These are phyloP conservation scores for Peromyscus leucopus DNA, from an alignment of 2,113 vertebrate species.

Conservation along the genomic window DNA sequence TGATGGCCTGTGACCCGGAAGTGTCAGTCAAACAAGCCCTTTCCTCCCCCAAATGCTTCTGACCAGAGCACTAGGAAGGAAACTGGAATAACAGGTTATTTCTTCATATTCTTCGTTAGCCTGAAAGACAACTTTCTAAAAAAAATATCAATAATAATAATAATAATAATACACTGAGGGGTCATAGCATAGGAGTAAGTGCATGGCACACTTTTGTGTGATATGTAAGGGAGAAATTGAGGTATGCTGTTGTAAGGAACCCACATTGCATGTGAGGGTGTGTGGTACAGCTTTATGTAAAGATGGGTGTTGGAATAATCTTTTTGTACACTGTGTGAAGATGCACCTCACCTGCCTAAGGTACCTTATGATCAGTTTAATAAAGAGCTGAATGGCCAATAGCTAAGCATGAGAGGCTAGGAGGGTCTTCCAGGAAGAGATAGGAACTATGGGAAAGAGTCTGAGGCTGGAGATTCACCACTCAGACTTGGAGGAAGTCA, in stretches of 20 bases:
- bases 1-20: neutral
- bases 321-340: neutral
- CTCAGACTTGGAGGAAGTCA: neutral
- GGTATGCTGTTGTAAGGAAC: neutral
- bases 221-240: no score
- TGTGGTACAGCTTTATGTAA: neutral
- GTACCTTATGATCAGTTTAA: neutral
- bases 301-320: neutral
- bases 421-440: neutral
- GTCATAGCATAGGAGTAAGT: neutral
- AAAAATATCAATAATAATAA: no score
- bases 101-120: neutral
- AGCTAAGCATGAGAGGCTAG: neutral
- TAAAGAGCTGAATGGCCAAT: neutral
- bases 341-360: neutral
- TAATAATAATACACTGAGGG: neutral
- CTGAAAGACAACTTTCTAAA: neutral
- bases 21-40: neutral
- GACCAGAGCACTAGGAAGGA: neutral
- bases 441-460: neutral
- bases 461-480: neutral
- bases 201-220: accelerated
- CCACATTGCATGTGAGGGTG: neutral
- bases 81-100: no score
- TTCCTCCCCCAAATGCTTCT: neutral